Conservation (phyloP, 2,797 vertebrate species). For the Tokudaia muenninki region DNA sequence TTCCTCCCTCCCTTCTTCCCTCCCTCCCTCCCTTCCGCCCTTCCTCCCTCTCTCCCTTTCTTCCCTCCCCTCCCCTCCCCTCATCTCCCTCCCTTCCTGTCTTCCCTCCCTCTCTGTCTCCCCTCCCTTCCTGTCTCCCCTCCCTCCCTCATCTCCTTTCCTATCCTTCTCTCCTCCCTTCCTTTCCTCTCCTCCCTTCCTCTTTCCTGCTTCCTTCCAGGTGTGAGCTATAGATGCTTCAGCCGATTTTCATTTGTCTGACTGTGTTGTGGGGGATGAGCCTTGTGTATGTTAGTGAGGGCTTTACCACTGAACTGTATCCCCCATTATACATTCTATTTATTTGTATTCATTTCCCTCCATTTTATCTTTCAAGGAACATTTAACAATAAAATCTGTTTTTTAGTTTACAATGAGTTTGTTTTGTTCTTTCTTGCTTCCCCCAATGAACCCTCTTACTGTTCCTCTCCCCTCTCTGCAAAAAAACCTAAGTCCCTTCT, state of each 20-base stretch:
- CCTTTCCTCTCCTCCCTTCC: too few relatives aligned
- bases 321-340: too few relatives aligned
- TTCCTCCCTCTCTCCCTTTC: rapidly evolving
- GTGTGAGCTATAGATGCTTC: background rate
- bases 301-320: background rate
- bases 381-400: background rate
- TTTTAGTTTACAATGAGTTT: background rate
- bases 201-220: background rate
- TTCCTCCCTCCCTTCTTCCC: too few relatives aligned
- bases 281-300: too few relatives aligned
- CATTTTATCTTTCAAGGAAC: background rate
- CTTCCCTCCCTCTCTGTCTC: rapidly evolving
- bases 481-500: background rate
- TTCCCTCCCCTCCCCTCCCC: rapidly evolving
- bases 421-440: background rate
- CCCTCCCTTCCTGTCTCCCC: too few relatives aligned
- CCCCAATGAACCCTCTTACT: background rate
- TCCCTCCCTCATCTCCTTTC: rapidly evolving
- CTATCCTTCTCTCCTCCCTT: too few relatives aligned
- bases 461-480: background rate
- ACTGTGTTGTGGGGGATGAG: background rate
- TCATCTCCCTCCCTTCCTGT: rapidly evolving
- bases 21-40: too few relatives aligned
- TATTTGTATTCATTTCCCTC: background rate
- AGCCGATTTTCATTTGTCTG: background rate